These are phyloP conservation scores for Odocoileus hemionus DNA, from an alignment of 2,113 vertebrate species.

Conservation along the genomic window DNA sequence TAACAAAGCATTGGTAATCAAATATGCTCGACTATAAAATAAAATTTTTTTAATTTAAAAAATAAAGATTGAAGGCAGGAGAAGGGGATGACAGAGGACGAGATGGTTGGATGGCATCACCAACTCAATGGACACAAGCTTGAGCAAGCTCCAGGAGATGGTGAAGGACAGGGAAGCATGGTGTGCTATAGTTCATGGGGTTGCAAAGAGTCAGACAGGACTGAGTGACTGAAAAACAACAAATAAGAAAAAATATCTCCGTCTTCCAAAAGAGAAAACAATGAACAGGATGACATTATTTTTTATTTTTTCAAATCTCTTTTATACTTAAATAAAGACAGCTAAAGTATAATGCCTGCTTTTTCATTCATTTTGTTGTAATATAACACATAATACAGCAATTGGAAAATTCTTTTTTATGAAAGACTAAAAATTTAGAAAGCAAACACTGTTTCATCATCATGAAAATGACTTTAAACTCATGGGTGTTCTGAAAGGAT, in stretches of 20 bases:
- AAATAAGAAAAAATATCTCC: not conserved
- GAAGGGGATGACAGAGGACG: not conserved
- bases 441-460: not conserved
- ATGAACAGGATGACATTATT: not conserved
- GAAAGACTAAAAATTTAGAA: not conserved
- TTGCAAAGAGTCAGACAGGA: not conserved
- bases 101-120: not conserved
- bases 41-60: not conserved
- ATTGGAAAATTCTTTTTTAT: not conserved
- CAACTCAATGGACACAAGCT: fast-evolving
- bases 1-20: not conserved
- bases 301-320: not conserved
- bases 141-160: not conserved
- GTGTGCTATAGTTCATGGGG: not conserved
- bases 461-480: not conserved
- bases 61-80: not conserved
- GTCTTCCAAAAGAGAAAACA: not conserved
- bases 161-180: not conserved
- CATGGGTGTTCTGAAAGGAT: not conserved
- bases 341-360: not conserved
- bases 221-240: not conserved
- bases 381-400: not conserved
- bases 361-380: not conserved
- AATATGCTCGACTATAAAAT: not conserved
- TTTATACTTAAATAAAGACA: not conserved